Conservation (phyloP, 2,797 vertebrate species). For the Enteromius treurensis region DNA sequence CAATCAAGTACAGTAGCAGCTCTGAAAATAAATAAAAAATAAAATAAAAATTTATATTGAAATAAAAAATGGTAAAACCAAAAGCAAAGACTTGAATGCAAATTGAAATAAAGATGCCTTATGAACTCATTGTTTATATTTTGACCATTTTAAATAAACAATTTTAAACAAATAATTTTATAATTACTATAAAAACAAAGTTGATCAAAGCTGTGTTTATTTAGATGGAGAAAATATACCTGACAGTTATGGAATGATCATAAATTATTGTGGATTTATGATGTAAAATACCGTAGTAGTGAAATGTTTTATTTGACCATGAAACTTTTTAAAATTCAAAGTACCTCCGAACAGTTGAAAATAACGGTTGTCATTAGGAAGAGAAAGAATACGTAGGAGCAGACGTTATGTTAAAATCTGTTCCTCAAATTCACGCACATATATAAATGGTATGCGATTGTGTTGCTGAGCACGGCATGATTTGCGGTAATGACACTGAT, state of each 20-base stretch:
- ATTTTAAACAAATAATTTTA: no score
- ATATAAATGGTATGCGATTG: slow-evolving; percentile 51
- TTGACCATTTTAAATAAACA: background rate
- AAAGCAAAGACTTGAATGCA: background rate
- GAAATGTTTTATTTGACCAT: background rate
- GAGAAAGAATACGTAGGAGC: slow-evolving; percentile 15
- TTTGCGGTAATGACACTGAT: slow-evolving; percentile 65
- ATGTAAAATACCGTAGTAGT: background rate
- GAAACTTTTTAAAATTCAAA: slow-evolving; percentile 15
- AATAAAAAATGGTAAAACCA: background rate
- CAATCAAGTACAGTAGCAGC: background rate
- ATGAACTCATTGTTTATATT: no score
- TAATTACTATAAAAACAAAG: no score
- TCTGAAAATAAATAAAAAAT: background rate
- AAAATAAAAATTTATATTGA: no score
- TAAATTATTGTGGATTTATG: background rate
- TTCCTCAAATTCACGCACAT: slow-evolving; percentile 63
- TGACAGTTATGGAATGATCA: background rate
- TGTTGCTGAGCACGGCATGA: slow-evolving; percentile 13
- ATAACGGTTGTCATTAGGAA: background rate
- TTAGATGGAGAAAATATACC: background rate
- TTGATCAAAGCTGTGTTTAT: background rate
- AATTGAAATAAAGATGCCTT: background rate
- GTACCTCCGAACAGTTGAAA: background rate
- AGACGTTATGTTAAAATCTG: slow-evolving; percentile 32